Base-by-base conservation (phyloP, 2,797 vertebrate species). In the Microtus californicus region DNA sequence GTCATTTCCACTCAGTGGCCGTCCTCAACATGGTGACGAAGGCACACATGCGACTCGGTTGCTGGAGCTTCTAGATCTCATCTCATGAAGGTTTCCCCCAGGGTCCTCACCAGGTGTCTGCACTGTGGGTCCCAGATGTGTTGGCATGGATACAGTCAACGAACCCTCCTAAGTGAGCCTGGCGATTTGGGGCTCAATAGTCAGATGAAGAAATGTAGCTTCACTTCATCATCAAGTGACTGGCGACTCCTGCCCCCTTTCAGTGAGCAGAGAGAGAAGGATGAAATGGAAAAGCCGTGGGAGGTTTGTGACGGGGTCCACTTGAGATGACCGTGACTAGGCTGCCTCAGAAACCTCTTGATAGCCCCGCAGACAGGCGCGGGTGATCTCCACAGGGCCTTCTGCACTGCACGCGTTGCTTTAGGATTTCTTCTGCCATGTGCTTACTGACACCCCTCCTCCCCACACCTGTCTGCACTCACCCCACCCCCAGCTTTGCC, bases 31-130 rank as follows among this genome's bases (percentile, higher is more conserved):
- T 0, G 0, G 29, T 29, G 90, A 27, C 37, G 19, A 65, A 29
- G 37, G 25, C 8, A 2, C 0, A 3, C 0, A 0, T 37, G 31
- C 25, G 5, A 2, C 59, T 63, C 12, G 0, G 37, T 40, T 29
- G 63, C 14, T 6, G 61, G 11, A 37, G 34, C 51, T 21, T 0
- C 7, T 2, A 3, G 51, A 76, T 9, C 13, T 74, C 34, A 3
- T n/a, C 73, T 77, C 17, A 8, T 1, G 8, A n/a, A 77, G 48
- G 43, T 37, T 63, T n/a, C 10, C 56, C 69, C 11, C 45, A 43
- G 48, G 29, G 45, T 31, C 79, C 69, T 43, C 21, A 0, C 56
- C 96, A 94, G 67, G 61, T 69, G 71, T 74, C 73, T 21, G 25
- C 65, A 17, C 27, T 27, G 7, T 1, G 37, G 73, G 40, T 10